These are phyloP conservation scores for Rana temporaria DNA, from an alignment of 2,113 vertebrate genomes.

Conservation along the genomic window DNA sequence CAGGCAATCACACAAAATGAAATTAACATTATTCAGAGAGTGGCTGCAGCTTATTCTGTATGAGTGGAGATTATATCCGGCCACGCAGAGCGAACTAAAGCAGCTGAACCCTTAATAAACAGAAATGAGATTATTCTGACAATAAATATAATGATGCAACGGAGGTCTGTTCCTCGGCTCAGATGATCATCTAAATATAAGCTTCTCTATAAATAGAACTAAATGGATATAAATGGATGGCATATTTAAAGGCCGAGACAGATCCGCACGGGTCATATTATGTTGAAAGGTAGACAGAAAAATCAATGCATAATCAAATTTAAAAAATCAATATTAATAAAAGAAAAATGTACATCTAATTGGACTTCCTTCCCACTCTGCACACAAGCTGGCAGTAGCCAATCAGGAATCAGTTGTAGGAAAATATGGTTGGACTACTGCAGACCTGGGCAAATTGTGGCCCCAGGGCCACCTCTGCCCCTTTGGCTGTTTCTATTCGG, in stretches of 20 bases:
- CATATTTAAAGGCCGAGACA: not conserved
- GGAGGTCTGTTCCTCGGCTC: not conserved
- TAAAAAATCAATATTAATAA: constrained; percentile 25
- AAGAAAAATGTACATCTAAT: constrained; percentile 4
- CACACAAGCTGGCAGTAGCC: not conserved
- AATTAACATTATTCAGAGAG: not conserved
- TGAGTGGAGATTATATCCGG: constrained; percentile 5
- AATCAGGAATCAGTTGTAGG: not conserved
- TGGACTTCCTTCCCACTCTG: not conserved
- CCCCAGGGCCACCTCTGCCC: too few relatives aligned
- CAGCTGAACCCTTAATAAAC: constrained; percentile 24
- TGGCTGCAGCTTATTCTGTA: not conserved
- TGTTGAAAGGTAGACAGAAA: not conserved
- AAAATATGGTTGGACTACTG: not conserved
- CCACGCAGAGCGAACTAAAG: not conserved
- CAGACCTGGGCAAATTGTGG: too few relatives aligned
- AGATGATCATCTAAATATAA: constrained; percentile 30
- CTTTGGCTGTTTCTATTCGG: too few relatives aligned
- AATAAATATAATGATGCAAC: constrained; percentile 22
- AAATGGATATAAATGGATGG: not conserved
- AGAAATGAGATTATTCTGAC: constrained; percentile 31
- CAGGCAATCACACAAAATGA: not conserved
- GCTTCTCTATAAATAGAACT: not conserved
- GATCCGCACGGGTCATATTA: not conserved
- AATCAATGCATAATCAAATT: not conserved